Base-by-base conservation (phyloP, 2,888 invertebrate species). In the Lithosia quadra region DNA sequence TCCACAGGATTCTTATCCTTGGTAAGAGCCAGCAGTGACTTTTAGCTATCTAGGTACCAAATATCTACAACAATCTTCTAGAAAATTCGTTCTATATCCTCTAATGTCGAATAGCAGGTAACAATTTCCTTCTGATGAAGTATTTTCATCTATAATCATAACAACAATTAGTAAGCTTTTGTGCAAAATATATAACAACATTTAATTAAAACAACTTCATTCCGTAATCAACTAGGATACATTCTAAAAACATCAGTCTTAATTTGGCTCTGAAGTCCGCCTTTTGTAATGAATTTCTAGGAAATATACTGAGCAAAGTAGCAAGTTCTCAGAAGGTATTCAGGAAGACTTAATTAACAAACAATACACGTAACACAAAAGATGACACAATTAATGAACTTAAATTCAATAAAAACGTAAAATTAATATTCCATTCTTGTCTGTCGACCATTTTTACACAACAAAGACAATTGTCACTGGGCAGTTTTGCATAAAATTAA, bases 401-500 rank as follows among this genome's bases (percentile, higher is more conserved):
- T 53, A 57, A 66, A 76, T 74, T 55, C 43, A 72, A 75, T 72
- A 70, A 67, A 78, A 74, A 28, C n/a, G 10, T 34, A 68, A 49
- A 5, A 64, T 80, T 76, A 74, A 74, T 67, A 80, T 80, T 80
- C 82, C 67, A 55, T 28, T 57, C 59, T 57, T 63, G 74, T 68
- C 43, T 66, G 28, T 60, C 67, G 21, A 68, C 82, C 76, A 80
- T 78, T 81, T 84, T 84, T 73, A 78, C 72, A 80, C 76, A 76
- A 81, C 81, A 82, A 80, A 84, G 83, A 78, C 81, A 83, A 82
- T 78, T 82, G 82, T 80, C 75, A 75, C 65, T 63, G 69, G 75
- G 73, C 78, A 67, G 75, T 68, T 74, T 71, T 69, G 87, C 83
- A 84, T 84, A 83, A 83, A 82, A 85, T 85, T 80, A 80, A 82